Evolutionary conservation across 2,113 vertebrate genomes (phyloP).

Genomic region (Microcebus lehilahytsara): DNA sequence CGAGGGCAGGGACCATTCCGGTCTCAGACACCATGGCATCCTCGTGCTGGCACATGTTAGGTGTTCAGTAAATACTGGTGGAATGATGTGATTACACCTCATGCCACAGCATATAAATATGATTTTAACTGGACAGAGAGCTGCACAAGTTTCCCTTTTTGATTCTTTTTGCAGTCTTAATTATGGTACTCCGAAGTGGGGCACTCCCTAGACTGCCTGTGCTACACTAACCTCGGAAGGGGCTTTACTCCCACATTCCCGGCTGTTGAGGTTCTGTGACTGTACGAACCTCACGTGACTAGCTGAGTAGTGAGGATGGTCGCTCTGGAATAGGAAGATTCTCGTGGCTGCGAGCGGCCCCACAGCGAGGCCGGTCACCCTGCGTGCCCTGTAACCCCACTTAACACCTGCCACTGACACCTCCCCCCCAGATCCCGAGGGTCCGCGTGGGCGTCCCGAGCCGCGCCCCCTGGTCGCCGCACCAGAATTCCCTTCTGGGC

Average conservation of each 20-base stretch:
- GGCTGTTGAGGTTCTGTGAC: neutral
- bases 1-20: neutral
- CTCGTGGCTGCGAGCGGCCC: neutral
- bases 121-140: neutral
- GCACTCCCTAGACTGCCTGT: neutral
- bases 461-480: neutral
- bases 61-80: conserved; percentile 14
- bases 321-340: neutral
- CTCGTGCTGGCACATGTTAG: neutral
- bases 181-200: neutral
- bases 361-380: neutral
- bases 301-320: neutral
- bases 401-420: neutral
- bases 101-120: neutral
- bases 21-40: neutral
- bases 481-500: neutral
- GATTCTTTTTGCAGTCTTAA: neutral
- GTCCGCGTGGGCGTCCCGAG: neutral
- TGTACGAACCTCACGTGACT: neutral
- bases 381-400: neutral
- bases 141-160: neutral
- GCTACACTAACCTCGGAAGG: neutral
- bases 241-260: neutral
- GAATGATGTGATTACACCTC: neutral
- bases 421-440: neutral